A percentile compares a stretch with the other conserved stretches of the same genome.
These are phyloP conservation scores for Hoplodrina ambigua DNA, from an alignment of 2,888 invertebrate species.

Conservation along the genomic window DNA sequence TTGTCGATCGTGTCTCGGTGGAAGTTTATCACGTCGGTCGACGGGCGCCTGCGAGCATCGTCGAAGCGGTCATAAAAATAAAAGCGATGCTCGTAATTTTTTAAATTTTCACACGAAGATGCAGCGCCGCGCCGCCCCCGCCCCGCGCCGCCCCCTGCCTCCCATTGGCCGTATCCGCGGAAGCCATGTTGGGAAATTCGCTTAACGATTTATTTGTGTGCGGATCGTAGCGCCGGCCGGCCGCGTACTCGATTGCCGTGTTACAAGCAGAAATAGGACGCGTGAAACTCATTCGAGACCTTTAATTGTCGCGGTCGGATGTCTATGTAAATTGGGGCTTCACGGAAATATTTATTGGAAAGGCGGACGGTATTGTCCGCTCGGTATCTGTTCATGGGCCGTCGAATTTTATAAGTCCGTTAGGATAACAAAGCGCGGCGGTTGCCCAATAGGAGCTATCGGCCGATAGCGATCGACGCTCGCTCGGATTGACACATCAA, in stretches of 20 bases:
- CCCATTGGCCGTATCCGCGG: slow-evolving; percentile 79
- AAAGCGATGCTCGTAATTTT: slow-evolving; percentile 78
- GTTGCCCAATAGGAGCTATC: slow-evolving; percentile 88
- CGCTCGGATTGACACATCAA: slow-evolving; percentile 89
- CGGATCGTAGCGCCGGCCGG: slow-evolving; percentile 74
- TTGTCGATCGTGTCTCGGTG: slow-evolving; percentile 67
- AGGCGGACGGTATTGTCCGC: slow-evolving; percentile 74
- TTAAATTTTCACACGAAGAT: slow-evolving; percentile 82
- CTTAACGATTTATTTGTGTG: slow-evolving; percentile 86
- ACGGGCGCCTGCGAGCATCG: slow-evolving; percentile 68
- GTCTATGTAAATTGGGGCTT: slow-evolving; percentile 66
- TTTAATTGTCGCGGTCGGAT: slow-evolving; percentile 65
- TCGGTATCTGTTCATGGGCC: slow-evolving; percentile 74
- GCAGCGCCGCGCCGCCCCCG: slow-evolving; percentile 71
- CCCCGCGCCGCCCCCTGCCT: slow-evolving; percentile 73
- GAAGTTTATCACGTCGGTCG: slow-evolving; percentile 67
- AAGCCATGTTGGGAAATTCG: slow-evolving; percentile 88
- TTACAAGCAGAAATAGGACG: slow-evolving; percentile 71
- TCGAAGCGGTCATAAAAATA: slow-evolving; percentile 77
- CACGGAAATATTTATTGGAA: slow-evolving; percentile 71
- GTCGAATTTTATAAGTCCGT: slow-evolving; percentile 85
- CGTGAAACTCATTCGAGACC: slow-evolving; percentile 73
- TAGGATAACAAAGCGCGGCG: slow-evolving; percentile 87
- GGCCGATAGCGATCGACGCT: slow-evolving; percentile 83
- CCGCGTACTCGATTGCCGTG: slow-evolving; percentile 74